A percentile compares a stretch with the other conserved stretches of the same genome.
These are phyloP conservation scores for Nixonia krombeini DNA, from an alignment of 1,140 invertebrate genomes.

Conservation along the genomic window DNA sequence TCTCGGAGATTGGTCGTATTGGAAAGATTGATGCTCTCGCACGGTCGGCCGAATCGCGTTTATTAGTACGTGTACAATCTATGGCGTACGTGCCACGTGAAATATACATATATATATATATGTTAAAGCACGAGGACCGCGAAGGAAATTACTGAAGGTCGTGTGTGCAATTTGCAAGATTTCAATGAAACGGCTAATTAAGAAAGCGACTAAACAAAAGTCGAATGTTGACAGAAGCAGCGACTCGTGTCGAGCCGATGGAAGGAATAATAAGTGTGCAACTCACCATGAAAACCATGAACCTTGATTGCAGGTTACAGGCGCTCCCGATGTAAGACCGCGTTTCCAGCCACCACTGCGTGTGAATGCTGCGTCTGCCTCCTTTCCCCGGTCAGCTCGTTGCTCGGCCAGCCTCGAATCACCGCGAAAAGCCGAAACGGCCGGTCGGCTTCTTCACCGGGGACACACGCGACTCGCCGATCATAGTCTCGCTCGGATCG, in stretches of 20 bases:
- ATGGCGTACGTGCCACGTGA: too few relatives aligned
- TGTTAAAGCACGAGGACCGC: too few relatives aligned
- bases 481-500: background rate
- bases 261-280: conserved; percentile 11
- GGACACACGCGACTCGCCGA: background rate
- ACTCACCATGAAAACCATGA: conserved; percentile 74
- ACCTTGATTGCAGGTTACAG: conserved; percentile 72
- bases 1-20: too few relatives aligned
- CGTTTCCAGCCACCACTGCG: conserved; percentile 66
- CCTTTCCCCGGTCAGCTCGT: conserved; percentile 41
- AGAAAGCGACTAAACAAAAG: background rate
- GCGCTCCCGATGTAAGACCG: conserved; percentile 71
- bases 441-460: background rate
- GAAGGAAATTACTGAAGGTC: too few relatives aligned
- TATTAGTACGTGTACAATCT: too few relatives aligned
- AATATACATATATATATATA: too few relatives aligned
- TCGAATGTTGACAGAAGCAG: background rate
- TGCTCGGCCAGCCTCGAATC: conserved; percentile 15
- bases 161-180: too few relatives aligned
- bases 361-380: conserved; percentile 44
- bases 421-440: background rate
- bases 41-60: too few relatives aligned
- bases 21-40: too few relatives aligned
- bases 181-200: background rate
- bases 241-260: background rate